Conservation (phyloP, 2,888 invertebrate genomes). For the Phoenoteleia sp. region DNA sequence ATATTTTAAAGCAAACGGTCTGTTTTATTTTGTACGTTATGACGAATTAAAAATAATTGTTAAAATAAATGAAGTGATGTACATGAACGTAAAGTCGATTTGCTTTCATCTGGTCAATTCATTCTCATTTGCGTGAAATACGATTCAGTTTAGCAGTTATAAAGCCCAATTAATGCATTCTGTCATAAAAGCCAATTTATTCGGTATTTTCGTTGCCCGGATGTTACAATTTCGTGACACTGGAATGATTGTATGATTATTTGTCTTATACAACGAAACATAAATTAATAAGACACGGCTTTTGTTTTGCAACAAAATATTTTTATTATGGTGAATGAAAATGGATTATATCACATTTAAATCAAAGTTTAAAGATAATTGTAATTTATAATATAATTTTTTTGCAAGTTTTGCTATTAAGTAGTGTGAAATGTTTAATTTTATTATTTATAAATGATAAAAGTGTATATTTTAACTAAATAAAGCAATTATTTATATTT, state of each 20-base stretch:
- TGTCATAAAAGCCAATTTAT: slow-evolving; percentile 1
- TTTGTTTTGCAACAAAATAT: not conserved
- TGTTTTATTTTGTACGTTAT: no score
- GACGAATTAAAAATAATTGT: no score
- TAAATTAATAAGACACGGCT: not conserved
- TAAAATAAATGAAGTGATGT: not conserved
- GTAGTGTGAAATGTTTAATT: no score
- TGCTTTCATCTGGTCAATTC: slow-evolving; percentile 3
- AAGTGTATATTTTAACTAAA: no score
- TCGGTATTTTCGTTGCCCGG: not conserved
- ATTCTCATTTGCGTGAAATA: slow-evolving; percentile 9
- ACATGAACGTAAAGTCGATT: not conserved
- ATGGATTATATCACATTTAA: no score
- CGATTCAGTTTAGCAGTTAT: not conserved
- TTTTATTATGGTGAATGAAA: not conserved
- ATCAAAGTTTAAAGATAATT: no score
- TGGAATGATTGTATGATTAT: not conserved
- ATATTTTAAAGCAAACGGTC: no score
- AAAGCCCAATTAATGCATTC: not conserved
- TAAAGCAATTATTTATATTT: no score
- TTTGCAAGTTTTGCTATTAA: no score
- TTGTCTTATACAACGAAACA: not conserved
- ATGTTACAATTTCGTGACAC: slow-evolving; percentile 1
- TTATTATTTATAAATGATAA: no score
- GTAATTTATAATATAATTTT: no score